Evolutionary conservation across 2,113 vertebrate species (phyloP), one percentile per base, ranked within the genome.

Genomic region (Phaethon lepturus): DNA sequence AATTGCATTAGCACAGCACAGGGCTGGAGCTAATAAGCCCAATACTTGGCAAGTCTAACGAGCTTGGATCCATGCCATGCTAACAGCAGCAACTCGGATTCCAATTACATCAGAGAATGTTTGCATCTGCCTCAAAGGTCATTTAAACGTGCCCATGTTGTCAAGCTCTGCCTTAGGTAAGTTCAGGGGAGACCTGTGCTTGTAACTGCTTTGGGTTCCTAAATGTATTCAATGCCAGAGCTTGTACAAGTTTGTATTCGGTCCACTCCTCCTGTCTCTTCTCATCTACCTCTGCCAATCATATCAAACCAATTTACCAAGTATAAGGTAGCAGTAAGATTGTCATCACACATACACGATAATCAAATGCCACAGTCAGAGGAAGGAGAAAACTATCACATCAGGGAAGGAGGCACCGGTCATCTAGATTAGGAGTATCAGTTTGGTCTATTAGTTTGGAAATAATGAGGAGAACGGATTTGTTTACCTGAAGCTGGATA

Each of bases 101-200:
- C 53, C 75, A 64, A 1, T 50, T 69, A 47, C 55, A 24, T 23
- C 50, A 49, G 38, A 23, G 44, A 52, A 52, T 2, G 17, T 47
- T 68, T 3, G 0, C 40, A 38, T 64, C 67, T 69, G 76, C 66
- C 62, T 87, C 31, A 40, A 50, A 66, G 24, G 38, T 42, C 1
- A 0, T 45, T 55, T n/a, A 40, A n/a, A 84, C 0, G 0, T 40
- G 19, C 17, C 45, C 29, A 6, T 12, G 40, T n/a, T 78, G 45
- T 59, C 13, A 22, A 45, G 22, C 22, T 74, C 55, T 53, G 45
- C 44, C 42, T 55, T 33, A 66, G 18, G 76, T 35, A 31, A 38
- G 45, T 17, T 55, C 50, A 60, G 24, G 45, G 45, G 66, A 79
- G 26, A 82, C 55, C 29, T 40, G 23, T 33, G 72, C 42, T 58